Evolutionary conservation across 1,140 invertebrate species (phyloP).

Genomic region (Paraescarpia echinospica): DNA sequence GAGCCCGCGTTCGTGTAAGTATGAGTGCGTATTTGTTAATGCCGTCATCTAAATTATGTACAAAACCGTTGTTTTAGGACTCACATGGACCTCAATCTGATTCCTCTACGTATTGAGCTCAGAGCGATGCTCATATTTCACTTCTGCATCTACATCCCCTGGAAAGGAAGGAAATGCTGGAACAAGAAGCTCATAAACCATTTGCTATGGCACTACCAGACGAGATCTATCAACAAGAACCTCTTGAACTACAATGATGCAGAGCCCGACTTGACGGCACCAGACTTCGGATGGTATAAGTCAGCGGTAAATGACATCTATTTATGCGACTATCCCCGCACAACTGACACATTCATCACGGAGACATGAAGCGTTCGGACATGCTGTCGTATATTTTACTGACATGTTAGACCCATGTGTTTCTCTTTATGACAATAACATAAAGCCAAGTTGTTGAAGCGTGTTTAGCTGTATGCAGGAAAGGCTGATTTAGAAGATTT

Average conservation of each 20-base stretch:
- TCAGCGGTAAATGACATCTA: not conserved
- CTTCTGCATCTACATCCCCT: not conserved
- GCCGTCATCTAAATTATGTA: no score
- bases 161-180: conserved; percentile 1
- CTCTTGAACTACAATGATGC: conserved; percentile 2
- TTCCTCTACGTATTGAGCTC: not conserved
- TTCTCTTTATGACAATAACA: no score
- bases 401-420: no score
- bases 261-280: not conserved
- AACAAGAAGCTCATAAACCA: not conserved
- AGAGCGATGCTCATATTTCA: not conserved
- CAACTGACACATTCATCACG: not conserved
- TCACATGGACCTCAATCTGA: not conserved
- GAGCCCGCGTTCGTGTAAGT: no score
- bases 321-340: not conserved
- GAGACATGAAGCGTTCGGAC: no score
- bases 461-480: no score
- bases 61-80: not conserved
- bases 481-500: no score
- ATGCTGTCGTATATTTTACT: no score
- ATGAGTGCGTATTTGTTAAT: not conserved
- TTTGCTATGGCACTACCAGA: not conserved
- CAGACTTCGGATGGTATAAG: not conserved
- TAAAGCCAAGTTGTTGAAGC: no score
- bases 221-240: not conserved